Conservation (phyloP, 1,140 invertebrate species). For the Papilio machaon region DNA sequence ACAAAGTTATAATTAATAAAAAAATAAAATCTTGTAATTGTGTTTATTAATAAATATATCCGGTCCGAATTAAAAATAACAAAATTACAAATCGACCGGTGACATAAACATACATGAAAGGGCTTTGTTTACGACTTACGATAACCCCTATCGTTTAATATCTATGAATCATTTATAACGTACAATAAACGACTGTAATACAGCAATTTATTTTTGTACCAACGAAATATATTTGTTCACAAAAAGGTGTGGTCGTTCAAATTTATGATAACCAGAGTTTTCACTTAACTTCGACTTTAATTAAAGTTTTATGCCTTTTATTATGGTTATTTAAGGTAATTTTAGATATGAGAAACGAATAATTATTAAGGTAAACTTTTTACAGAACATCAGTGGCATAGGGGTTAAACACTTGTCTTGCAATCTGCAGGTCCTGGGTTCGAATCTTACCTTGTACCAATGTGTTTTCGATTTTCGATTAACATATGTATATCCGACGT, state of each 20-base stretch:
- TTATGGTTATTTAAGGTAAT: not conserved
- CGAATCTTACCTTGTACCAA: no score
- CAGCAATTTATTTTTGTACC: not conserved
- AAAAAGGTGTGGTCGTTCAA: not conserved
- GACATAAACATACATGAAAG: not conserved
- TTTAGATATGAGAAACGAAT: not conserved
- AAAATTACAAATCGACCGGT: not conserved
- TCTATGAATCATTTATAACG: not conserved
- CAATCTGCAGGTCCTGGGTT: no score
- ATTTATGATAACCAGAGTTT: slow-evolving; percentile 10
- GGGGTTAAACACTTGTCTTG: no score
- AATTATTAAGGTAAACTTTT: not conserved
- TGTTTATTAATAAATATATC: not conserved
- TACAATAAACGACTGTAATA: slow-evolving; percentile 6
- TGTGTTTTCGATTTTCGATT: no score
- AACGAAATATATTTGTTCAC: not conserved
- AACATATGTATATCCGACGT: no score
- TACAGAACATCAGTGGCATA: not conserved
- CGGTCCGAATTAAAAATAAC: not conserved
- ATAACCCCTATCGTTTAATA: not conserved
- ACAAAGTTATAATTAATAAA: no score
- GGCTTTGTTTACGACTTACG: not conserved
- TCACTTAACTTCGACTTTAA: slow-evolving; percentile 11
- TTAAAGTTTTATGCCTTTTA: slow-evolving; percentile 5
- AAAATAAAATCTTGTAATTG: no score